Conservation (phyloP, 2,888 invertebrate species). For the Zelleria hepariella region DNA sequence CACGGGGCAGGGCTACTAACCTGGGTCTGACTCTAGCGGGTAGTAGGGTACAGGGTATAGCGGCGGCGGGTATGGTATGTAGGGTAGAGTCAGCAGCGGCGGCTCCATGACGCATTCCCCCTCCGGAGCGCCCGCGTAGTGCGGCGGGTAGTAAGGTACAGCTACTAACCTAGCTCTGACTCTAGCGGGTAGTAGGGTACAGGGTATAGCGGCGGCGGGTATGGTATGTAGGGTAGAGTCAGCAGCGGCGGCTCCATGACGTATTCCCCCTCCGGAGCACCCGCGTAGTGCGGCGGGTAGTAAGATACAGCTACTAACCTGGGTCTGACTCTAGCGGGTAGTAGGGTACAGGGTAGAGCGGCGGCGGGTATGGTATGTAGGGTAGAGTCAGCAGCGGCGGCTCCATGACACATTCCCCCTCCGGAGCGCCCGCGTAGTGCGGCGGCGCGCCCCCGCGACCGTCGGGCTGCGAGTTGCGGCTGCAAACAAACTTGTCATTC, state of each 20-base stretch:
- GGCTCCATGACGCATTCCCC: conserved; percentile 26
- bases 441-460: not conserved
- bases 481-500: conserved; percentile 17
- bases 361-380: conserved; percentile 63
- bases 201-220: conserved; percentile 66
- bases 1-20: conserved; percentile 25
- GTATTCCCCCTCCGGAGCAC: conserved; percentile 11
- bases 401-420: conserved; percentile 24
- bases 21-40: no score
- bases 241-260: conserved; percentile 34
- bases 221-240: conserved; percentile 52
- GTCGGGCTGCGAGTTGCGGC: conserved; percentile 33
- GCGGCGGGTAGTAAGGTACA: not conserved
- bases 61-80: conserved; percentile 61
- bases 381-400: conserved; percentile 40
- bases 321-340: conserved; percentile 56
- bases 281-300: not conserved
- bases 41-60: conserved; percentile 24
- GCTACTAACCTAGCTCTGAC: conserved; percentile 43
- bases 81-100: conserved; percentile 43
- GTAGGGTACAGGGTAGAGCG: conserved; percentile 59
- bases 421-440: conserved; percentile 19
- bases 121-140: not conserved
- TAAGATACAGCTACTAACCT: conserved; percentile 22
- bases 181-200: conserved; percentile 58